A percentile compares a stretch with the other conserved stretches of the same genome.
Conservation (phyloP, 1,140 invertebrate species). For the Aphaenogaster ashmeadi region DNA sequence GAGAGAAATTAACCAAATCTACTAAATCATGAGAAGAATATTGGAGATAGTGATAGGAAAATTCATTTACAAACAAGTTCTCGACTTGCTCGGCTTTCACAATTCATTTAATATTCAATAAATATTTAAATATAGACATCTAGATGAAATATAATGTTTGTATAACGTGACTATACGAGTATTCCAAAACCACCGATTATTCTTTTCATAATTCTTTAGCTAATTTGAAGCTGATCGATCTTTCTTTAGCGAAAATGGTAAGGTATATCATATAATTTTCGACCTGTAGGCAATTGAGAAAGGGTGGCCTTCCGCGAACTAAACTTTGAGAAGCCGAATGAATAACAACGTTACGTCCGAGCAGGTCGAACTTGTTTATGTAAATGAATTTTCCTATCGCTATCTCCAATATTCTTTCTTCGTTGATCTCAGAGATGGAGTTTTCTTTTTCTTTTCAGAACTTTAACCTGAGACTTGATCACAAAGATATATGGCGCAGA, state of each 20-base stretch:
- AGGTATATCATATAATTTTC: background rate
- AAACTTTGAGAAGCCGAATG: background rate
- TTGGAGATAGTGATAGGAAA: background rate
- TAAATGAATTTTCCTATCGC: too few species aligned
- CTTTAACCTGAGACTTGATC: background rate
- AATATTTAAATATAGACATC: background rate
- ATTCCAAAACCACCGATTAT: background rate
- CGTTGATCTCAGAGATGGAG: background rate
- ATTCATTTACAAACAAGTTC: background rate
- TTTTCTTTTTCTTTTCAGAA: background rate
- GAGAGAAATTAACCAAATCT: background rate
- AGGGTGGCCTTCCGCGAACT: background rate
- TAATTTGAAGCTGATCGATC: background rate
- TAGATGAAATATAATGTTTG: background rate
- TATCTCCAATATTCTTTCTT: background rate
- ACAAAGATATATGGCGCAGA: background rate
- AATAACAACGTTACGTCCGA: background rate
- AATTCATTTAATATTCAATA: background rate
- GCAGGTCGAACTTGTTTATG: too few species aligned
- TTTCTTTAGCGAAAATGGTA: background rate
- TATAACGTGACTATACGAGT: background rate
- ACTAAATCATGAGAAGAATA: background rate
- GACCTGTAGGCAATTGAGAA: background rate
- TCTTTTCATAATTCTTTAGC: background rate
- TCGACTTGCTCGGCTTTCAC: background rate